Percentiles rank a stretch among this genome's conserved stretches.
Conservation (phyloP, 2,888 invertebrate species). For the Perizoma affinitatum region DNA sequence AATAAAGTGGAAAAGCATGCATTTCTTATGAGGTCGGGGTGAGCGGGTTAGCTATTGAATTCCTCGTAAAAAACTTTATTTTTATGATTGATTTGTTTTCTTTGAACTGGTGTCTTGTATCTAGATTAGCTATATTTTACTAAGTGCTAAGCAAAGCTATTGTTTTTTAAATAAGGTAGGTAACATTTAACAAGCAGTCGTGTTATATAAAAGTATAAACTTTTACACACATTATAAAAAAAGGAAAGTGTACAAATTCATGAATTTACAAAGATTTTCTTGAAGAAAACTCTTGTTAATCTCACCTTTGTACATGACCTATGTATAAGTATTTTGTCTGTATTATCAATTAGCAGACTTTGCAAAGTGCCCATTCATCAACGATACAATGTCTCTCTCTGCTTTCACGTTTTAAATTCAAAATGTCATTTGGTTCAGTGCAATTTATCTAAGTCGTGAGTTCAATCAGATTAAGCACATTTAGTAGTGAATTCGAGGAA, state of each 20-base stretch:
- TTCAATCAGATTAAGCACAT: conserved; percentile 83
- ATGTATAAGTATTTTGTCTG: too few relatives aligned
- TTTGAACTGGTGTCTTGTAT: conserved; percentile 1
- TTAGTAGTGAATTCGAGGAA: conserved; percentile 79
- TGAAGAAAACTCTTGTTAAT: too few relatives aligned
- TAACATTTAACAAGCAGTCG: too few relatives aligned
- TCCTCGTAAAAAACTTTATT: conserved; percentile 47
- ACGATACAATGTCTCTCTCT: conserved; percentile 31
- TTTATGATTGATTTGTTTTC: conserved; percentile 49
- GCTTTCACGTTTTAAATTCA: conserved; percentile 40
- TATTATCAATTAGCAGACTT: conserved; percentile 23
- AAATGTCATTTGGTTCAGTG: conserved; percentile 44
- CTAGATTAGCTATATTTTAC: too few relatives aligned
- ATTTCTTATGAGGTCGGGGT: conserved; percentile 73
- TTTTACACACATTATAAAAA: too few relatives aligned
- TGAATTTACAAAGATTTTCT: too few relatives aligned
- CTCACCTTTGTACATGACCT: too few relatives aligned
- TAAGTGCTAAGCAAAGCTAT: too few relatives aligned
- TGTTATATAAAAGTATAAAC: neutral
- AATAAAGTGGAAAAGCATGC: conserved; percentile 78
- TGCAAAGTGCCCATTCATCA: conserved; percentile 40
- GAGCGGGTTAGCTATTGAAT: conserved; percentile 74
- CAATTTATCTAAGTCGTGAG: conserved; percentile 76
- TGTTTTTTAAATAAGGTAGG: too few relatives aligned
- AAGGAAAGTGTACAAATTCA: conserved; percentile 10